Percentiles rank a stretch among this genome's conserved stretches.
These are phyloP conservation scores for Drosophila sp. DNA, from an alignment of 1,140 invertebrate genomes.

Conservation along the genomic window DNA sequence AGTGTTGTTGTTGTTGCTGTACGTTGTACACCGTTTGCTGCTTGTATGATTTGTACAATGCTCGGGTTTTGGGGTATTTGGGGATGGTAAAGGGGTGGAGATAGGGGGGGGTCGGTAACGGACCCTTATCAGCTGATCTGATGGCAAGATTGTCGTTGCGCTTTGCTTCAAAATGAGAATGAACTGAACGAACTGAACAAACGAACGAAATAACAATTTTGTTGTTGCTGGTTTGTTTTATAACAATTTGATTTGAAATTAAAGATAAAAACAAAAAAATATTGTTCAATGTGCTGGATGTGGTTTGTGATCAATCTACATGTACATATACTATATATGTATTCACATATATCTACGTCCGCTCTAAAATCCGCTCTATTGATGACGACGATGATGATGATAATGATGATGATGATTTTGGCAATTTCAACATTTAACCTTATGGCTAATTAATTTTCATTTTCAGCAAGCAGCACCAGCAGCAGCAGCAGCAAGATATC, in stretches of 20 bases:
- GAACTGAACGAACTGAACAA: conserved; percentile 63
- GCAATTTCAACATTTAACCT: conserved; percentile 31
- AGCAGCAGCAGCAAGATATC: conserved; percentile 40
- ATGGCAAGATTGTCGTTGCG: conserved; percentile 77
- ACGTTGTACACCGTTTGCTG: conserved; percentile 39
- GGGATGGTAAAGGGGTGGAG: not conserved
- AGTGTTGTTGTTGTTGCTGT: conserved; percentile 44
- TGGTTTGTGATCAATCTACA: conserved; percentile 67
- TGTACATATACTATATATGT: conserved; percentile 3
- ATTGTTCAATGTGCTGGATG: conserved; percentile 73
- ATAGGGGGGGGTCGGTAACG: not conserved
- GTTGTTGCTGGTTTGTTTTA: conserved; percentile 65
- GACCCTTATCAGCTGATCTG: conserved; percentile 76
- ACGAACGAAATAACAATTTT: conserved; percentile 53
- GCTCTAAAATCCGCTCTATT: conserved; percentile 8
- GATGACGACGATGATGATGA: not conserved
- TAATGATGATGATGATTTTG: conserved; percentile 48
- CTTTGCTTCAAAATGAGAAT: conserved; percentile 77
- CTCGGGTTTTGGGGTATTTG: conserved; percentile 34
- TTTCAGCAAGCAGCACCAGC: conserved; percentile 30
- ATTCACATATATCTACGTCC: conserved; percentile 9
- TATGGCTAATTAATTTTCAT: conserved; percentile 73
- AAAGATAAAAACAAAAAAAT: conserved; percentile 71
- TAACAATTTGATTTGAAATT: conserved; percentile 79
- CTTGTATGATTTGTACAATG: conserved; percentile 76